phyloP scores from a whole-genome alignment of 2,888 invertebrate genomes.

The Apocheima hispidaria region DNA sequence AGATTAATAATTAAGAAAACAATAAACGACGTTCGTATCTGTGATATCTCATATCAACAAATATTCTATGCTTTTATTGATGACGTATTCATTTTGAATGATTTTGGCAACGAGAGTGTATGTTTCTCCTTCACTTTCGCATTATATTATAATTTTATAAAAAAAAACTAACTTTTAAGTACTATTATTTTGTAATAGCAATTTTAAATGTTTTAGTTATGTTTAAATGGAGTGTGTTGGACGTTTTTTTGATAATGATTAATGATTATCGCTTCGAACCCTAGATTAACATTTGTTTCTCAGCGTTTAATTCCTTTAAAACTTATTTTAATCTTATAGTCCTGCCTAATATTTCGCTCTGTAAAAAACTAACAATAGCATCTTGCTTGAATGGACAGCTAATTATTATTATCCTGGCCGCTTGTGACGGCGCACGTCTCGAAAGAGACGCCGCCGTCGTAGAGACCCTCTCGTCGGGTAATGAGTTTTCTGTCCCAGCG shows the following conservation, averaged over 20 bases:
- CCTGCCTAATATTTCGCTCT: conserved; percentile 15
- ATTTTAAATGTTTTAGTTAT: background rate
- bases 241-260: too few species aligned
- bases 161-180: background rate
- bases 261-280: too few species aligned
- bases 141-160: too few species aligned
- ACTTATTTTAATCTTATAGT: conserved; percentile 18
- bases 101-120: conserved; percentile 4
- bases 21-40: background rate
- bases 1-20: background rate
- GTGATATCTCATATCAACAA: background rate
- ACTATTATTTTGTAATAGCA: background rate
- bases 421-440: conserved; percentile 56
- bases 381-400: conserved; percentile 49
- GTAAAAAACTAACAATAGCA: conserved; percentile 21
- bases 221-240: background rate
- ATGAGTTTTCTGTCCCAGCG: conserved; percentile 51
- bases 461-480: conserved; percentile 38
- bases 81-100: conserved; percentile 1
- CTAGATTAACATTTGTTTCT: conserved; percentile 7
- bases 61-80: background rate
- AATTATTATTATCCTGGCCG: conserved; percentile 60
- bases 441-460: conserved; percentile 42
- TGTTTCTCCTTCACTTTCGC: conserved; percentile 13
- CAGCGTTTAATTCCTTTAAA: conserved; percentile 15